Conservation (phyloP, 1,140 invertebrate genomes). For the Lepidurus arcticus region DNA sequence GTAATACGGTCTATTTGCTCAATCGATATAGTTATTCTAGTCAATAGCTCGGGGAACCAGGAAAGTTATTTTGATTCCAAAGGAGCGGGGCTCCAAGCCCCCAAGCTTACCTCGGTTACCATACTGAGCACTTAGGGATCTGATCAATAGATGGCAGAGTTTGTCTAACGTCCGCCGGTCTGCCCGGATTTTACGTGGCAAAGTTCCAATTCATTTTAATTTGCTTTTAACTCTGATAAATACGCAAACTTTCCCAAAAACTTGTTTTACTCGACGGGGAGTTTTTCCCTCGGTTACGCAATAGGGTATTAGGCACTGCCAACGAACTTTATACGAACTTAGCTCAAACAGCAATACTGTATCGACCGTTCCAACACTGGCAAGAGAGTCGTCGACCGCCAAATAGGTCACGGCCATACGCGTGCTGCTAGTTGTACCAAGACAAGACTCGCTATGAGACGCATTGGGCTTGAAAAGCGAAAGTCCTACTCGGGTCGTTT, state of each 20-base stretch:
- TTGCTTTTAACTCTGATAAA: too few relatives aligned
- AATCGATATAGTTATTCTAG: too few relatives aligned
- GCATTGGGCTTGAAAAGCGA: background rate
- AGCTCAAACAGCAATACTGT: background rate
- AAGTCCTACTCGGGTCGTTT: background rate
- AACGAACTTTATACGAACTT: background rate
- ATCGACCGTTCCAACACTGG: background rate
- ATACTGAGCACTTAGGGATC: background rate
- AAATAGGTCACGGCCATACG: slow-evolving; percentile 31
- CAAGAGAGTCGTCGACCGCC: slow-evolving; percentile 29
- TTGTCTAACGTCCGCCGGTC: background rate
- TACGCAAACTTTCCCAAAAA: too few relatives aligned
- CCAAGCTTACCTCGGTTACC: too few relatives aligned
- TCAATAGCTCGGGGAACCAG: too few relatives aligned
- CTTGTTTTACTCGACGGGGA: too few relatives aligned
- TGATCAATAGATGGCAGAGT: background rate
- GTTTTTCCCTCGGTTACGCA: background rate
- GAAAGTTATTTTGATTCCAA: too few relatives aligned
- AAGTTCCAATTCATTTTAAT: too few relatives aligned
- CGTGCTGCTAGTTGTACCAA: background rate
- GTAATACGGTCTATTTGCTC: too few relatives aligned
- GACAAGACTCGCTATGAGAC: background rate
- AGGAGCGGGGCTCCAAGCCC: too few relatives aligned
- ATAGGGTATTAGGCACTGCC: too few relatives aligned
- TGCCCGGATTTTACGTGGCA: too few relatives aligned